Conservation (phyloP, 2,797 vertebrate genomes). For the Gallinago stenura region DNA sequence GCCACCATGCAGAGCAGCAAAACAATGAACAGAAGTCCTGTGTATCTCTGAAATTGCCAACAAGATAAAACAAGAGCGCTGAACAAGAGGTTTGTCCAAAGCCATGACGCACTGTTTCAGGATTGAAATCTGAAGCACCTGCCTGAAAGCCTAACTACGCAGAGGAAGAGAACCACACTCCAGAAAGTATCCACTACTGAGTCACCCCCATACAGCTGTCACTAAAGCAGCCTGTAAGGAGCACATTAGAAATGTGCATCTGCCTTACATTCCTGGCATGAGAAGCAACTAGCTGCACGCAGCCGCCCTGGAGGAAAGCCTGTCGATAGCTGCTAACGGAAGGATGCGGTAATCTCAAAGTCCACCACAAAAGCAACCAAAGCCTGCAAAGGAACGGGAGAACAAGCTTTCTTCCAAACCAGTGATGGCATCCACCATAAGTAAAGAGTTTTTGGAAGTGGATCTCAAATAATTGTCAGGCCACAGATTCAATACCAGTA, state of each 20-base stretch:
- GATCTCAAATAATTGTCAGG: background rate
- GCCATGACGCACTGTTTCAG: background rate
- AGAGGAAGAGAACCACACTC: background rate
- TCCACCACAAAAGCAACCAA: background rate
- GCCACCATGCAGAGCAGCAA: background rate
- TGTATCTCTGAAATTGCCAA: background rate
- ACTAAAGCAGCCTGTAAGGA: background rate
- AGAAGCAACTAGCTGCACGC: background rate
- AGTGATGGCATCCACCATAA: background rate
- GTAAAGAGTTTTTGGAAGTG: background rate
- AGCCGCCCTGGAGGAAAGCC: background rate
- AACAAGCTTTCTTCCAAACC: slow-evolving; percentile 1
- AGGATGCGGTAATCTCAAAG: background rate
- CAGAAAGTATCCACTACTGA: background rate
- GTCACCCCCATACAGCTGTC: background rate
- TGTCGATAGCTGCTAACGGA: background rate
- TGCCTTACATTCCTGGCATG: background rate
- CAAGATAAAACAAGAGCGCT: background rate
- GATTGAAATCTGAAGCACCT: background rate
- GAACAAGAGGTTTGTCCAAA: background rate
- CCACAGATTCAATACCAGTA: background rate
- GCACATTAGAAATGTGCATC: background rate
- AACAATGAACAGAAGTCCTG: background rate
- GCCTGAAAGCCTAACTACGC: background rate
- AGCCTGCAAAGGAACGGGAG: slow-evolving; percentile 5